These are phyloP conservation scores for Hymenopus coronatus DNA, from an alignment of 2,888 invertebrate species.

Conservation along the genomic window DNA sequence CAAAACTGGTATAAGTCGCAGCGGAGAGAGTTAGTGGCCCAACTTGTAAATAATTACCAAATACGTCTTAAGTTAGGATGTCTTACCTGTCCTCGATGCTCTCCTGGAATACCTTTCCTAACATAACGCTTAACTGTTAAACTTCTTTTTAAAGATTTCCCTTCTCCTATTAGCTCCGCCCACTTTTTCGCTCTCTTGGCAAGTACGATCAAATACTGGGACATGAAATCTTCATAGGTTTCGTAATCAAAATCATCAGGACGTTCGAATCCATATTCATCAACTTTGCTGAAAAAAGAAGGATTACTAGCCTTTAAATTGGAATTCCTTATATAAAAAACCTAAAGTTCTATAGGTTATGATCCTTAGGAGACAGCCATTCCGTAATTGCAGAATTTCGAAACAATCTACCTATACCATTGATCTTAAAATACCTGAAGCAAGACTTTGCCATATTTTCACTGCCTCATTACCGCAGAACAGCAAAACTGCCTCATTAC, in stretches of 20 bases:
- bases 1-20: no score
- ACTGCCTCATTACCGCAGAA: neutral
- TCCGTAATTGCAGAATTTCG: no score
- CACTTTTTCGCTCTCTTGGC: conserved; percentile 79
- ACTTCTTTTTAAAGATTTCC: conserved; percentile 64
- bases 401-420: no score
- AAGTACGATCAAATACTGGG: conserved; percentile 75
- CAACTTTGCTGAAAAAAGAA: conserved; percentile 66
- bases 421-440: neutral
- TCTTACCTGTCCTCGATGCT: conserved; percentile 54
- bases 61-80: no score
- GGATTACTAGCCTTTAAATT: no score
- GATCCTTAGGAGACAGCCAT: no score
- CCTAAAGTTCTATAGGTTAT: no score
- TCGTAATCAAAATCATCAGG: conserved; percentile 79
- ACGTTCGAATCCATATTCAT: conserved; percentile 90
- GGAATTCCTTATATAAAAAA: no score
- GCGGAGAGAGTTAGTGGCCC: no score
- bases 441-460: neutral
- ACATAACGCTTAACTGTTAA: conserved; percentile 81
- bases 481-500: no score
- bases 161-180: conserved; percentile 67
- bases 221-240: conserved; percentile 83
- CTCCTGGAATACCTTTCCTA: conserved; percentile 85
- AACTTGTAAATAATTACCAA: no score